A percentile compares a stretch with the other conserved stretches of the same genome.
Evolutionary conservation across 2,888 invertebrate genomes (phyloP).

Genomic region (Lasioglossum villosulum): DNA sequence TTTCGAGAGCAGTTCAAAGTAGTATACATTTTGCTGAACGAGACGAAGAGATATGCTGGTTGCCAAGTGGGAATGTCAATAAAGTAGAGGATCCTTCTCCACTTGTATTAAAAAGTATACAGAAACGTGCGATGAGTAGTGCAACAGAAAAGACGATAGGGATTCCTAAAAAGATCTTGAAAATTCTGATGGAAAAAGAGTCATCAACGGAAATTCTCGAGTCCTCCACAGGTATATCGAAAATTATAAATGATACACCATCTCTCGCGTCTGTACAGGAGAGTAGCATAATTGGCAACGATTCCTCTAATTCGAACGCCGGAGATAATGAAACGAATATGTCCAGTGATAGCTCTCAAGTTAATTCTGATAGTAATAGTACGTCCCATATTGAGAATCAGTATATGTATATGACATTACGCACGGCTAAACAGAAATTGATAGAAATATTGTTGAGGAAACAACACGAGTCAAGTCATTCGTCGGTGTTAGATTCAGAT

Average conservation of each 20-base stretch:
- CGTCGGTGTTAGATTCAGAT: conserved; percentile 55
- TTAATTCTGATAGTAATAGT: background rate
- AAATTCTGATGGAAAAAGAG: conserved; percentile 14
- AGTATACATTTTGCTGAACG: conserved; percentile 27
- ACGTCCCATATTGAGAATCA: background rate
- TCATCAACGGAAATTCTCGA: background rate
- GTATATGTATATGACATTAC: background rate
- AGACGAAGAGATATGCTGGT: conserved; percentile 55
- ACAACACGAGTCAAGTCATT: background rate
- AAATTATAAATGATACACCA: background rate
- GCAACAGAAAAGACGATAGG: conserved; percentile 6
- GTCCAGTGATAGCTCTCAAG: background rate
- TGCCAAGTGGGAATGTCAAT: conserved; percentile 54
- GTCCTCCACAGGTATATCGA: background rate
- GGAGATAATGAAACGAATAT: background rate
- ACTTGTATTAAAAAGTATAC: conserved; percentile 25
- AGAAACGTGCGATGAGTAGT: background rate
- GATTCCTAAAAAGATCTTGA: conserved; percentile 37
- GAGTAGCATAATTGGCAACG: background rate
- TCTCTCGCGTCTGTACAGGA: background rate
- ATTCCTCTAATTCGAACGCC: background rate
- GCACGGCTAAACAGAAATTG: background rate
- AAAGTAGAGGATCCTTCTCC: conserved; percentile 16
- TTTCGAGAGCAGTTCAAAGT: conserved; percentile 39
- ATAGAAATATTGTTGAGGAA: conserved; percentile 17